phyloP scores from a whole-genome alignment of 37 sponge, comb jelly and placozoan genomes.

The Aplysina aerophoba region DNA sequence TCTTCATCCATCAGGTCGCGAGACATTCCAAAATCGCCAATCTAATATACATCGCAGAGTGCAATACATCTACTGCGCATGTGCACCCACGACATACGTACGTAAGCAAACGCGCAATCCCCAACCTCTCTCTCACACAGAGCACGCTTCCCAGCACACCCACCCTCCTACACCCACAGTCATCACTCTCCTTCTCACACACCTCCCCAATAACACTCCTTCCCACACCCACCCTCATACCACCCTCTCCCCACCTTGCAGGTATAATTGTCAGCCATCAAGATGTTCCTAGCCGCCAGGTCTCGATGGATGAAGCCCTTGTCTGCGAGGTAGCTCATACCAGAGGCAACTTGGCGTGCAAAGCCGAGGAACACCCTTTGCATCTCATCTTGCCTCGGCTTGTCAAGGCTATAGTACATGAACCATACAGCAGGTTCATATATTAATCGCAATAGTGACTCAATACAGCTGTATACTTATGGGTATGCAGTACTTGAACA shows the following conservation, averaged over 20 bases:
- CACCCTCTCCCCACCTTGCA: conserved; percentile 2
- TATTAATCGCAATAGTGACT: too few relatives aligned
- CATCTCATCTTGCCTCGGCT: neutral
- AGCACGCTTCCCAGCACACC: neutral
- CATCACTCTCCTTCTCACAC: neutral
- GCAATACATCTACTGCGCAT: too few relatives aligned
- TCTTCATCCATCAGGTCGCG: conserved; percentile 57
- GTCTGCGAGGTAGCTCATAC: conserved; percentile 7
- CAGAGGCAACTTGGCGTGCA: neutral
- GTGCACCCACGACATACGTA: too few relatives aligned
- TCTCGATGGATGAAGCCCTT: conserved; percentile 23
- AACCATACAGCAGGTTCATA: too few relatives aligned
- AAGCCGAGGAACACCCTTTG: neutral
- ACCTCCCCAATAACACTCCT: neutral
- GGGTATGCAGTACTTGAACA: too few relatives aligned
- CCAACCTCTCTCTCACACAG: neutral
- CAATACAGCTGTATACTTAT: too few relatives aligned
- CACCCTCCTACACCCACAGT: neutral
- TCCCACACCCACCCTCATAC: neutral
- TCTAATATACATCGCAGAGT: conserved; percentile 12
- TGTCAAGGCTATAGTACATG: too few relatives aligned
- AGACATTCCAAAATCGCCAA: conserved; percentile 71
- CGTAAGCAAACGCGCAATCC: too few relatives aligned
- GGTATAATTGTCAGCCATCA: neutral
- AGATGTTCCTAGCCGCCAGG: conserved; percentile 30